Base-by-base conservation (phyloP, 2,888 invertebrate genomes). In the Drosophila algonquin region DNA sequence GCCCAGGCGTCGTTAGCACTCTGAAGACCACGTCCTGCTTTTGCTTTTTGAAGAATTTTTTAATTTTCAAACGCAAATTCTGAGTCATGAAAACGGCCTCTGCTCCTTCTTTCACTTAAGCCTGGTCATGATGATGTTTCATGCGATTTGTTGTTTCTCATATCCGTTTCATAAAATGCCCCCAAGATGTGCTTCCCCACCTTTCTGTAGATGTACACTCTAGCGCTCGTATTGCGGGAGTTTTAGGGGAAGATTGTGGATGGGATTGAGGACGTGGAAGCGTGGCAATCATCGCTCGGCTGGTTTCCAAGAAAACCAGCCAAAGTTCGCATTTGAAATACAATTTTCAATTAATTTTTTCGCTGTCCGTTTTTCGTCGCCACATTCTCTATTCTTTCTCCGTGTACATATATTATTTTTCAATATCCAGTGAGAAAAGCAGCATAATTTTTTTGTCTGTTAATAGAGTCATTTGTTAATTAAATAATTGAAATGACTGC, bases 111-210 rank as follows among this genome's bases (percentile, higher is more conserved):
- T 53, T 46, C 27, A 27, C 55, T 70, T 70, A 24, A 16, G 50
- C 68, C 16, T 68, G 68, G 67, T 68, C 68, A 68, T 68, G 68
- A 68, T 68, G 68, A 58, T 68, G 72, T 55, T 81, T 55, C 81
- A 59, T 79, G 82, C 82, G 75, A 79, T 87, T 77, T 80, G 65
- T 82, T 87, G 79, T 79, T 77, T 87, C 83, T 82, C 87, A 87
- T 87, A 84, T 84, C 87, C 83, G 83, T 82, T 84, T 82, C 80
- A 82, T 67, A 87, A 73, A 84, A 87, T 80, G 87, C 87, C 83
- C 80, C 78, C 73, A 81, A 87, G 87, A 75, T 57, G 70, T 70
- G 67, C 56, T 52, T 44, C 62, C 58, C 51, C 63, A 50, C 55
- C 64, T 48, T 68, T 71, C 68, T 63, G 57, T 63, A 69, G 44